Conservation (phyloP, 2,797 vertebrate genomes). For the Gephyroberyx darwinii region DNA sequence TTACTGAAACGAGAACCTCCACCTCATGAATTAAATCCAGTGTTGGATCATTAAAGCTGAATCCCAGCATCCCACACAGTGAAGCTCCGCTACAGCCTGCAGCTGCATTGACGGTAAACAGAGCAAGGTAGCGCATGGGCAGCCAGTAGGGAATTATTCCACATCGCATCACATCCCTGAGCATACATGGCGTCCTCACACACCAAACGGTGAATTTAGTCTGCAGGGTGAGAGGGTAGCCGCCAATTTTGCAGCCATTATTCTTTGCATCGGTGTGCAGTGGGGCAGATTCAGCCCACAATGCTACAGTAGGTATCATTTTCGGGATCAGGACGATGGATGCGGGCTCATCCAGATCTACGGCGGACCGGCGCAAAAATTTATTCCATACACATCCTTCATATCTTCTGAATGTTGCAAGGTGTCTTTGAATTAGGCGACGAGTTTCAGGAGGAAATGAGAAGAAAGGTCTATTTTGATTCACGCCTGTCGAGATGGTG, state of each 20-base stretch:
- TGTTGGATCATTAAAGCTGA: conserved; percentile 14
- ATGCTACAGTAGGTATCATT: conserved; percentile 50
- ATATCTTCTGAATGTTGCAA: conserved; percentile 59
- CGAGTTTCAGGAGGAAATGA: conserved; percentile 65
- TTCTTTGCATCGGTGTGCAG: conserved; percentile 58
- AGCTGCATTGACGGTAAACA: conserved; percentile 79
- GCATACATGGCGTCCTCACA: conserved; percentile 74
- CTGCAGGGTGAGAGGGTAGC: conserved; percentile 51
- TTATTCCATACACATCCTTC: conserved; percentile 53
- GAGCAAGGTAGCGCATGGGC: conserved; percentile 79
- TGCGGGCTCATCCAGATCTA: conserved; percentile 59
- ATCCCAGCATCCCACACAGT: conserved; percentile 19
- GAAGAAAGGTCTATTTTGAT: conserved; percentile 74
- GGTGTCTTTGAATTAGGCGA: conserved; percentile 63
- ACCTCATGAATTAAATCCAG: conserved; percentile 32
- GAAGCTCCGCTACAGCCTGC: conserved; percentile 31
- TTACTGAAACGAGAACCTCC: conserved; percentile 26
- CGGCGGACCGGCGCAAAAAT: conserved; percentile 57
- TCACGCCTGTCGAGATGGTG: conserved; percentile 80
- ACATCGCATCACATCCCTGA: conserved; percentile 77
- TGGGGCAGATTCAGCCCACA: conserved; percentile 40
- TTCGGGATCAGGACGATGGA: conserved; percentile 71
- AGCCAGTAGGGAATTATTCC: conserved; percentile 78
- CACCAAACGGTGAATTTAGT: conserved; percentile 56
- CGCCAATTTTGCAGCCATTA: conserved; percentile 43